Percentiles rank a stretch among this genome's conserved stretches.
These are phyloP conservation scores for Antheraea pernyi DNA, from an alignment of 1,140 invertebrate genomes.

Conservation along the genomic window DNA sequence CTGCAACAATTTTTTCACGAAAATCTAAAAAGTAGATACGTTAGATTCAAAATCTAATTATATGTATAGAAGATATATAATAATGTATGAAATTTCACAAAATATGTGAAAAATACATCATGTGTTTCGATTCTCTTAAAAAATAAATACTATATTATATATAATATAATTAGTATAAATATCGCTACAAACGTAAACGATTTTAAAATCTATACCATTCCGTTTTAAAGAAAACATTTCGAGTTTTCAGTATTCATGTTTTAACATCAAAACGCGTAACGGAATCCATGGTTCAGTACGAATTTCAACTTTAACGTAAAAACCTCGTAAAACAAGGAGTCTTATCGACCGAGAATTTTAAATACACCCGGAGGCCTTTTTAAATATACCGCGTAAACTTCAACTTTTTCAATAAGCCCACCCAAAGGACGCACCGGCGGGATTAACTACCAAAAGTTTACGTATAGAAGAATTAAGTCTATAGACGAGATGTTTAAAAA, in stretches of 20 bases:
- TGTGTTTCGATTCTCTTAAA: too few relatives aligned
- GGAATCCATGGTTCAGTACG: background rate
- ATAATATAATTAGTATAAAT: too few relatives aligned
- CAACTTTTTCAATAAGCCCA: slow-evolving; percentile 51
- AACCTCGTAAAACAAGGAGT: background rate
- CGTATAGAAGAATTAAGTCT: slow-evolving; percentile 35
- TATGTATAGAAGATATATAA: too few relatives aligned
- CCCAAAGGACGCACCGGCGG: slow-evolving; percentile 23
- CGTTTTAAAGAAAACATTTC: too few relatives aligned
- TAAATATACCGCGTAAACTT: slow-evolving; percentile 35
- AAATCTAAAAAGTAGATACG: too few relatives aligned
- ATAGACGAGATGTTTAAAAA: slow-evolving; percentile 16
- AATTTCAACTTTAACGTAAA: background rate
- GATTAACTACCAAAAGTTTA: slow-evolving; percentile 39
- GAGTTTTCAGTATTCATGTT: background rate
- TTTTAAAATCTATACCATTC: too few relatives aligned
- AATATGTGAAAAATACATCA: too few relatives aligned
- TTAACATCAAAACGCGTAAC: slow-evolving; percentile 4
- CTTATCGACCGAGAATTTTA: slow-evolving; percentile 19
- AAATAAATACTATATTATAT: too few relatives aligned
- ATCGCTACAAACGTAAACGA: too few relatives aligned
- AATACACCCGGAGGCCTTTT: slow-evolving; percentile 37
- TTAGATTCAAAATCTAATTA: too few relatives aligned
- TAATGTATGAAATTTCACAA: too few relatives aligned
- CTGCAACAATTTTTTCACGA: too few relatives aligned